Evolutionary conservation across 2,113 vertebrate genomes (phyloP), one percentile per base, ranked within the genome.

Genomic region (Lampris incognitus): DNA sequence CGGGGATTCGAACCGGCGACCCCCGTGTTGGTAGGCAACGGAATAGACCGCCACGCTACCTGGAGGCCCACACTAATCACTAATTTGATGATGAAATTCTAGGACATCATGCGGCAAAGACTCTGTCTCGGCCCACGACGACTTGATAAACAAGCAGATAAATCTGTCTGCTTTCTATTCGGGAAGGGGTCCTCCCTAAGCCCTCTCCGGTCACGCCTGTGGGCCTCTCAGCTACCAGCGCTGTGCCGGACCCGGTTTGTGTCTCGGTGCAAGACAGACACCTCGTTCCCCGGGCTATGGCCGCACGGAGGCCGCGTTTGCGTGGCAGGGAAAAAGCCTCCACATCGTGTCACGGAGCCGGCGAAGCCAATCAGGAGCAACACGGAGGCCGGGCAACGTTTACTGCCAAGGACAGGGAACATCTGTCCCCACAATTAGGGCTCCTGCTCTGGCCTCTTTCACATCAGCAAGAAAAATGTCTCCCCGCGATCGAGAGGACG

Each of bases 61-160:
- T 24, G 24, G 24, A 24, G 0, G 24, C 24, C 24, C 24, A 24
- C 24, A 24, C 24, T 24, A 24, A 24, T 24, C 24, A 24, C 24
- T 24, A 24, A 24, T 24, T 24, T 24, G 24, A 24, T 24, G 24
- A 24, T 24, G 24, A 24, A 24, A 24, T 24, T 24, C 24, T 24
- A 24, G 24, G 24, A 24, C 24, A 24, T 24, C 24, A 24, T 24
- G 24, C 24, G 24, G 24, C 24, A 24, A 24, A 40, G 38, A 37
- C 9, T 41, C 37, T 42, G 38, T 38, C 39, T 52, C 24, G 44
- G 46, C 50, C 48, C 55, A 3, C 50, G 65, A 70, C 71, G 55
- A 73, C 73, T 46, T 66, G 66, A 42, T 67, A 76, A 84, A 87
- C 49, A 76, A 76, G 41, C 58, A 73, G 70, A 87, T 67, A 79